Percentiles rank a stretch among this genome's conserved stretches.
These are phyloP conservation scores for Acanthis flammea DNA, from an alignment of 2,797 vertebrate species.

Conservation along the genomic window DNA sequence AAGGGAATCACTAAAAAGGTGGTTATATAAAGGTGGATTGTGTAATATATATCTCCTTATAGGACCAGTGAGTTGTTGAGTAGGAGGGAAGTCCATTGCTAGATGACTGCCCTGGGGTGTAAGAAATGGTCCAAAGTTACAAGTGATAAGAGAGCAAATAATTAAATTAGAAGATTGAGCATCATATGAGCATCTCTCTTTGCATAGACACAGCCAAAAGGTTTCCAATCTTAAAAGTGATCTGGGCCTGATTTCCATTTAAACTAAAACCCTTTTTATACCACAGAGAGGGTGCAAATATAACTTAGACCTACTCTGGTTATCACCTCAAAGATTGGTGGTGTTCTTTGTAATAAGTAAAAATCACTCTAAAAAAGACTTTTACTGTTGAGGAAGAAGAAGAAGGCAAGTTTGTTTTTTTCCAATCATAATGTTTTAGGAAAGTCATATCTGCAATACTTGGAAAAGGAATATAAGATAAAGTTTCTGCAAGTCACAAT, in stretches of 20 bases:
- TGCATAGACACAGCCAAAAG: not conserved
- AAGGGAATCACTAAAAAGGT: not conserved
- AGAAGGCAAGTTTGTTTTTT: accelerated
- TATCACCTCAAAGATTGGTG: not conserved
- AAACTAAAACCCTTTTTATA: not conserved
- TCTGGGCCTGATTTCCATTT: not conserved
- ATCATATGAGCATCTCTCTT: not conserved
- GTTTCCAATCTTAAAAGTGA: not conserved
- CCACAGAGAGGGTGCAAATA: not conserved
- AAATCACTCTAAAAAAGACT: not conserved
- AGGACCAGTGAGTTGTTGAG: not conserved
- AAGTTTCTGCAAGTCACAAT: not conserved
- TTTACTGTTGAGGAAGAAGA: not conserved
- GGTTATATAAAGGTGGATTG: not conserved
- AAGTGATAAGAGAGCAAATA: not conserved
- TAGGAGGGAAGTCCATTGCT: not conserved
- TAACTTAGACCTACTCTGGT: not conserved
- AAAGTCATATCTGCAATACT: not conserved
- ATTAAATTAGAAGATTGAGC: not conserved
- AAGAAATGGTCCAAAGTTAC: not conserved
- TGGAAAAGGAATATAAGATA: not conserved
- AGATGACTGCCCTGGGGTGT: not conserved
- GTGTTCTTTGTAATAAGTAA: not conserved
- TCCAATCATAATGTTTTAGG: not conserved
- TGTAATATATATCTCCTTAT: not conserved